phyloP scores from a whole-genome alignment of 2,797 vertebrate species.

The Alosa sapidissima region DNA sequence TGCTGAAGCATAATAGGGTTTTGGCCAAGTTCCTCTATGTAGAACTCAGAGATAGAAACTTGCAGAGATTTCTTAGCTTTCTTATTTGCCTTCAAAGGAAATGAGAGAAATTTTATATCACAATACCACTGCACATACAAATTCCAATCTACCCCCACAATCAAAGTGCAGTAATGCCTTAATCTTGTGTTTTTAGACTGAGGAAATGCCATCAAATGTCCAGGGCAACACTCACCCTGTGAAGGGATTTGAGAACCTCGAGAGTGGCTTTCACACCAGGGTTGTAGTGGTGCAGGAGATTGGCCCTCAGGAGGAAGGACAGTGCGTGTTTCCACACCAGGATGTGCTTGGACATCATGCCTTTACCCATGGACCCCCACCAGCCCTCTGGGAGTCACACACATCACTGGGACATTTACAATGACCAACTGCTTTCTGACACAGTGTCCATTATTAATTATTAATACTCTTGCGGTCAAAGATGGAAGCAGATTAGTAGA shows the following conservation, averaged over 20 bases:
- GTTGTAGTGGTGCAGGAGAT: constrained; percentile 47
- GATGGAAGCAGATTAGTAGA: background rate
- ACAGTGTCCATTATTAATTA: too few relatives aligned
- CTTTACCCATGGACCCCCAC: constrained; percentile 62
- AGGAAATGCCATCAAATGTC: background rate
- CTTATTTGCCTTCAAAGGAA: constrained; percentile 62
- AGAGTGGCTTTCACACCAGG: constrained; percentile 58
- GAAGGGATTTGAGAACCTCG: constrained; percentile 66
- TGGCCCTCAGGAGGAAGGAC: constrained; percentile 58
- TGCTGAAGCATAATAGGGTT: fast-evolving
- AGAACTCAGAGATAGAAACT: constrained; percentile 66
- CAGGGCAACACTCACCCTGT: constrained; percentile 61
- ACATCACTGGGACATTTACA: background rate
- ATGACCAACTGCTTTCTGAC: background rate
- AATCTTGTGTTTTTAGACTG: background rate
- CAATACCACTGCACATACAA: background rate
- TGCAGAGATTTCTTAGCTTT: constrained; percentile 58
- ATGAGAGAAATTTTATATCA: background rate
- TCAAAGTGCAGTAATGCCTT: background rate
- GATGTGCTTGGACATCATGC: constrained; percentile 65
- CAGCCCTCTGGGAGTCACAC: constrained; percentile 50
- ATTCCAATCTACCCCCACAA: too few relatives aligned
- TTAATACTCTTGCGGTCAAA: too few relatives aligned
- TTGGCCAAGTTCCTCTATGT: constrained; percentile 57
- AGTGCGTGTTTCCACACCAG: constrained; percentile 66